phyloP scores from a whole-genome alignment of 2,113 vertebrate species.

The Tragulus kanchil region DNA sequence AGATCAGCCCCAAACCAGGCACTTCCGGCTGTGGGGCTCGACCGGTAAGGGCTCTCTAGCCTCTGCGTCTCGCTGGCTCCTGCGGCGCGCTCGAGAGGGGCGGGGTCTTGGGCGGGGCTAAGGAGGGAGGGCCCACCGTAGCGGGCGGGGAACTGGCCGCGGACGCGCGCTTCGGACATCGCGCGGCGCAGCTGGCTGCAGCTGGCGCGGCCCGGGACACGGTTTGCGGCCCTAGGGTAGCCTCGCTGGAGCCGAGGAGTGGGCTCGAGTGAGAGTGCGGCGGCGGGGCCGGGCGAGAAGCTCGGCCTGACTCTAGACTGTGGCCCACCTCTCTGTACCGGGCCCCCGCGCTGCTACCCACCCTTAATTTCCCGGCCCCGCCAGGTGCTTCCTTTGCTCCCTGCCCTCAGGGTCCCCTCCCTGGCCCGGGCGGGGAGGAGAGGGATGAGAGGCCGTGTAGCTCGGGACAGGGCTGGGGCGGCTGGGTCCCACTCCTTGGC shows the following conservation, averaged over 20 bases:
- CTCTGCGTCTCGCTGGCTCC: conserved; percentile 59
- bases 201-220: not conserved
- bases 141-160: not conserved
- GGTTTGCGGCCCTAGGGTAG: accelerated
- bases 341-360: conserved; percentile 26
- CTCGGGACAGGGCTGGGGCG: not conserved
- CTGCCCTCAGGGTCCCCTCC: conserved; percentile 32
- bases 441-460: not conserved
- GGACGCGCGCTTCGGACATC: accelerated
- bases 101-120: not conserved
- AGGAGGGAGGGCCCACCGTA: accelerated
- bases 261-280: not conserved
- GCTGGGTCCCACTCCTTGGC: not conserved
- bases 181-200: not conserved
- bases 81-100: not conserved
- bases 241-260: not conserved
- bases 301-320: conserved; percentile 26
- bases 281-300: not conserved
- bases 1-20: not conserved
- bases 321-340: conserved; percentile 54
- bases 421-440: not conserved
- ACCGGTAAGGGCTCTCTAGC: conserved; percentile 60
- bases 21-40: conserved; percentile 51
- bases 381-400: conserved; percentile 80
- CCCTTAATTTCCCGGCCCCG: conserved; percentile 56